phyloP scores from a whole-genome alignment of 2,797 vertebrate species.

The Pelobates cultripes region DNA sequence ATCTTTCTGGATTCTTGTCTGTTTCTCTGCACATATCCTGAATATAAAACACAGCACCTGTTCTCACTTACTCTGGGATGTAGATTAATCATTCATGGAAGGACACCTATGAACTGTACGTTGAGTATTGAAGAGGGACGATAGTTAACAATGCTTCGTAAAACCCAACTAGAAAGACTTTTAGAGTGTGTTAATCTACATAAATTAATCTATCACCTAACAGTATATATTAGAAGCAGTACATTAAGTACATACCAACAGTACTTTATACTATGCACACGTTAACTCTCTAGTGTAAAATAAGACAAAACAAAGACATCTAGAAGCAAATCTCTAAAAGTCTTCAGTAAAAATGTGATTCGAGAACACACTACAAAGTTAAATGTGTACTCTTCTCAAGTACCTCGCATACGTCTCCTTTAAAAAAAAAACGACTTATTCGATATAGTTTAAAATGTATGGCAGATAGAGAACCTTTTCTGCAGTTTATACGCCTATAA shows the following conservation, averaged over 20 bases:
- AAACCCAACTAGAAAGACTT: neutral
- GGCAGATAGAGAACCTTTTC: too few relatives aligned
- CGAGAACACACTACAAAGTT: too few relatives aligned
- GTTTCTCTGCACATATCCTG: neutral
- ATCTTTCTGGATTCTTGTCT: conserved; percentile 1
- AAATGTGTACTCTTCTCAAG: too few relatives aligned
- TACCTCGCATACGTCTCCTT: too few relatives aligned
- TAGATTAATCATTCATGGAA: conserved; percentile 3
- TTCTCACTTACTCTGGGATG: neutral
- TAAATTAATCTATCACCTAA: neutral
- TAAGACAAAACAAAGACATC: neutral
- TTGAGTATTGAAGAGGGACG: neutral
- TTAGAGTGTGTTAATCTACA: conserved; percentile 3
- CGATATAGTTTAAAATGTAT: too few relatives aligned
- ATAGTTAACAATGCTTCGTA: conserved; percentile 9
- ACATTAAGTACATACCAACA: neutral
- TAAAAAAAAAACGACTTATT: too few relatives aligned
- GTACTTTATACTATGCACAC: neutral
- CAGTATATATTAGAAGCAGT: conserved; percentile 1
- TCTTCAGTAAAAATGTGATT: too few relatives aligned
- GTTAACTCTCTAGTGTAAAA: neutral
- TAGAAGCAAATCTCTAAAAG: too few relatives aligned
- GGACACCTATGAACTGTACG: conserved; percentile 2
- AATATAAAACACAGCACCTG: neutral
- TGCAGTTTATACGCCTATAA: too few relatives aligned